Evolutionary conservation across 2,797 vertebrate species (phyloP), one percentile per base, ranked within the genome.

Genomic region (Trachops cirrhosus): DNA sequence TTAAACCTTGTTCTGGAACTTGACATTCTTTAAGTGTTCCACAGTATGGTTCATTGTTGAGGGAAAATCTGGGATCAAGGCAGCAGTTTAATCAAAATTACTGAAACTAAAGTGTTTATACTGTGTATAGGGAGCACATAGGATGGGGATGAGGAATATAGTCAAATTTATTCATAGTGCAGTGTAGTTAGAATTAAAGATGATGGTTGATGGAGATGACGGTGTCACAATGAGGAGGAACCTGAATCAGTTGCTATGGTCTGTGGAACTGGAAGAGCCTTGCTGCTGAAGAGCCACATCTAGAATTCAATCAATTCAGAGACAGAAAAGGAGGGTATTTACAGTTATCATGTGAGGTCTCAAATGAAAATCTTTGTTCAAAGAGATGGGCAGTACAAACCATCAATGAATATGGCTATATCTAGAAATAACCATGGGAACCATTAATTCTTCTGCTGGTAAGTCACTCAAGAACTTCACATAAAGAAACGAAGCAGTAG

Each of bases 251-350:
- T 59, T 88, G 67, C 44, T 10, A 41, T 59, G 64, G 68, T 48
- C 34, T 52, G 0, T 80, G 75, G 68, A 87, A 86, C 71, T 44
- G 44, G 70, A 52, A 90, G 21, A 62, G 14, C 80, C 32, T 90
- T 83, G 78, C 88, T 97, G 67, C 93, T 96, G 92, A 54, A 78
- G 46, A 91, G 50, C 32, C 80, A 44, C 71, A 87, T 78, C 52
- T 92, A 95, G 71, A 96, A 92, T 14, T 59, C 74, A 86, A 87
- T 57, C 77, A 93, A 92, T 54, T 90, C 54, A 89, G 79, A 80
- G 18, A 75, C 77, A 95, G 85, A n/a, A 57, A 64, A n/a, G 10
- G 34, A 64, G 37, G 32, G 26, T 0, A n/a, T 50, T 84, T 77
- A 22, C 21, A 57, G 78, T 86, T 93, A 52, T 32, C 83, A 34